Evolutionary conservation across 2,113 vertebrate genomes (phyloP), one percentile per base, ranked within the genome.

Genomic region (Petrocephalus zakoni): DNA sequence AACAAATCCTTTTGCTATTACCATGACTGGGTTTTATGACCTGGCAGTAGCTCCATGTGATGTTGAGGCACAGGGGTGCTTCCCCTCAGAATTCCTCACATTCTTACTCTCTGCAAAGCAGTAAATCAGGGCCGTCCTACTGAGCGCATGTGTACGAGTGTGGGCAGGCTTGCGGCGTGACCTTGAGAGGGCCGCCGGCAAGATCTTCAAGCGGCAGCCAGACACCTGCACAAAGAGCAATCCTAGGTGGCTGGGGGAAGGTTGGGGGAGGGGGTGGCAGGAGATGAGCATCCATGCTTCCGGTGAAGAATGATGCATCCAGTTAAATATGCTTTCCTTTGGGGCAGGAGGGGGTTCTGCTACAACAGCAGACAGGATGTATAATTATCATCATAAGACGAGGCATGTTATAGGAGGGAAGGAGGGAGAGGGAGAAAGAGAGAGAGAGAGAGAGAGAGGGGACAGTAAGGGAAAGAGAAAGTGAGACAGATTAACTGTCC

Each of bases 121-220:
- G 81, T 83, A 83, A 83, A 47, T 49, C 46, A 49, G 34, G 81
- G 81, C 19, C 22, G 5, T 21, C 8, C 46, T 11, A 88, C 89
- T 90, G 53, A 58, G 37, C 53, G 56, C 61, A 64, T 51, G 88
- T 47, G n/a, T 84, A 46, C 49, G 51, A 82, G 88, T 85, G 82
- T 29, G 81, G 82, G 88, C 56, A 19, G 49, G 88, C 25, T 53
- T 47, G 34, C 19, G 55, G 87, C 47, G 88, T 83, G 88, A 61
- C 64, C 46, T 72, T 55, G 72, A 15, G 86, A 89, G 86, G 88
- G 87, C 91, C 90, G 75, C 90, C 61, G 90, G 89, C 88, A 68
- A 87, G 83, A 86, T 68, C 89, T 89, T 87, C 89, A 85, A 88
- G 51, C 84, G 61, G 81, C 88, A 91, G 82, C 29, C 49, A 37